Evolutionary conservation across 2,888 invertebrate species (phyloP), one percentile per base, ranked within the genome.

Genomic region (Chelonus formosanus): DNA sequence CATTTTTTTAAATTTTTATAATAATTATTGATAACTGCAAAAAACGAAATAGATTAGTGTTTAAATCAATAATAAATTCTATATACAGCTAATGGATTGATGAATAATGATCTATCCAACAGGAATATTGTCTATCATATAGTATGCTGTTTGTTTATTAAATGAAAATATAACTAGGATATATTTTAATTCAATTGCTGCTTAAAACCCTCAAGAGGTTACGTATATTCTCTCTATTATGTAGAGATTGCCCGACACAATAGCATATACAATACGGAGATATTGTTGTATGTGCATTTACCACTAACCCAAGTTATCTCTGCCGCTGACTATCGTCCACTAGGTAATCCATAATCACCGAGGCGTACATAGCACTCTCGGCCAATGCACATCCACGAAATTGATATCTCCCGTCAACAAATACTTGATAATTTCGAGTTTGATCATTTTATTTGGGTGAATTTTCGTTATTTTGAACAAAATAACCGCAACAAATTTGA

Each of bases 281-380:
- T 40, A 34, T 7, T 52, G 52, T 53, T 4, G 34, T 47, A 58
- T 47, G 10, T 5, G n/a, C 5, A 47, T 47, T n/a, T 44, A 6
- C 31, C 60, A 54, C 20, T 34, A 36, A 67, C 69, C 62, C 65
- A 66, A 73, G 76, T 73, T 75, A 76, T 76, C 73, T 74, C 75
- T 73, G 72, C 70, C 72, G 58, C 71, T 71, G 74, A 76, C 74
- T 73, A 66, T 68, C 70, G 71, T 68, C 72, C 70, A 67, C 72
- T 67, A 71, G 72, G 73, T 75, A 76, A 76, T 76, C 76, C 75
- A 76, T 76, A 76, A 76, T 76, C 75, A 75, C 71, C 65, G 65
- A 70, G 67, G 72, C 68, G 73, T 71, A 73, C 71, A 73, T 67
- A 47, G 45, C 47, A 47, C 47, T 35, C 47, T 47, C 40, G 59